phyloP scores from a whole-genome alignment of 2,797 vertebrate species.

The Morelia viridis region DNA sequence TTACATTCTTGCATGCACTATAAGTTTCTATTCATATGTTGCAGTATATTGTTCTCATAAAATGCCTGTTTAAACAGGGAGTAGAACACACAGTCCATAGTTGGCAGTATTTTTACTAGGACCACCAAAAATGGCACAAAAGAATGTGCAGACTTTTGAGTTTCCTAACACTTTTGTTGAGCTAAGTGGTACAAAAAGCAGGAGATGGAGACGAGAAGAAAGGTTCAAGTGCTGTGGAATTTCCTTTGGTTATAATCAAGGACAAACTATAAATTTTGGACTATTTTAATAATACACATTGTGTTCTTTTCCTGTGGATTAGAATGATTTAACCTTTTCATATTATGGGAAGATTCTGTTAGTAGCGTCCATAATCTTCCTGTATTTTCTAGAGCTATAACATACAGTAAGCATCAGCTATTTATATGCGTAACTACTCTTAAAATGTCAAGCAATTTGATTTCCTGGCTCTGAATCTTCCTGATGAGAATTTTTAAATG shows the following conservation, averaged over 20 bases:
- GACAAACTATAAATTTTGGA: neutral
- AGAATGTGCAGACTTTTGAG: neutral
- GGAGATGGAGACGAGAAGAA: neutral
- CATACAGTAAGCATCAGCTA: neutral
- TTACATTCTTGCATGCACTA: neutral
- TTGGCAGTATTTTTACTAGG: neutral
- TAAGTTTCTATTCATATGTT: neutral
- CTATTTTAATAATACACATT: neutral
- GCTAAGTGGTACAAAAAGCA: neutral
- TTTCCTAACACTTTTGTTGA: neutral
- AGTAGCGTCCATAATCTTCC: neutral
- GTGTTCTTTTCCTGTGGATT: neutral
- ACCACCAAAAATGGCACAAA: neutral
- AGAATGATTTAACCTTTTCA: neutral
- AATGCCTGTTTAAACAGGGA: neutral
- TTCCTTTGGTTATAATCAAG: neutral
- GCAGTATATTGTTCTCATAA: neutral
- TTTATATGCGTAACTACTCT: neutral
- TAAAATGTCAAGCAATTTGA: conserved; percentile 20
- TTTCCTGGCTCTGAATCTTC: neutral
- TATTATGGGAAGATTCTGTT: neutral
- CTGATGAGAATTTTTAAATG: neutral
- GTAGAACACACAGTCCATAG: neutral
- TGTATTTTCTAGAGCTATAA: neutral
- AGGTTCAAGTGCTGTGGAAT: neutral